These are phyloP conservation scores for Gavialis gangeticus DNA, from an alignment of 2,113 vertebrate species.

Conservation along the genomic window DNA sequence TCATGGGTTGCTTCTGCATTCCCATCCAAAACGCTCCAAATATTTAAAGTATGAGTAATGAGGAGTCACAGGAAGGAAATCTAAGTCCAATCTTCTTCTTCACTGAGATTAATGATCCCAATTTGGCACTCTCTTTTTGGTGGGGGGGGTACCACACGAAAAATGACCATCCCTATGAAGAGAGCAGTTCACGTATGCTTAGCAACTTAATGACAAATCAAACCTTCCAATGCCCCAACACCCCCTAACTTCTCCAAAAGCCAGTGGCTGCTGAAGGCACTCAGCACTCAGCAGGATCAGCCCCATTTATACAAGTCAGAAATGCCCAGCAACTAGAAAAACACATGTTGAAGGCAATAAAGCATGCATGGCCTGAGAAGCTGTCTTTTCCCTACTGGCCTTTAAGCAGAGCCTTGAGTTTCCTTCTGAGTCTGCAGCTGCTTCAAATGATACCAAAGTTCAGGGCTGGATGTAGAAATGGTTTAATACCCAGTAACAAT, in stretches of 20 bases:
- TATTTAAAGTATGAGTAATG: conserved; percentile 70
- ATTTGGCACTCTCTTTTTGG: conserved; percentile 10
- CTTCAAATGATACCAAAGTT: not conserved
- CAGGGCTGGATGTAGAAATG: not conserved
- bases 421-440: not conserved
- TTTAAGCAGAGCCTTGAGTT: not conserved
- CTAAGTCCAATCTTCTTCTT: conserved; percentile 43
- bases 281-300: not conserved
- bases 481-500: not conserved
- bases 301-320: not conserved
- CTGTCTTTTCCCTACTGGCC: rapidly evolving
- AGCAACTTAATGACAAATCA: not conserved
- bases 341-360: not conserved
- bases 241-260: not conserved
- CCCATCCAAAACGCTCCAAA: conserved; percentile 34
- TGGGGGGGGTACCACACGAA: not conserved
- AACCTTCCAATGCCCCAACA: not conserved
- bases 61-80: conserved; percentile 40
- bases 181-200: not conserved
- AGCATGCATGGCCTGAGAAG: not conserved
- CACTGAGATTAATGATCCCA: conserved; percentile 63
- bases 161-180: conserved; percentile 14
- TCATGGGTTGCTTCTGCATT: not conserved
- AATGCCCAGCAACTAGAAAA: not conserved
- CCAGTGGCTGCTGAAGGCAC: not conserved